Evolutionary conservation across 2,888 invertebrate species (phyloP), one percentile per base, ranked within the genome.

Genomic region (Sphaerophoria taeniata): DNA sequence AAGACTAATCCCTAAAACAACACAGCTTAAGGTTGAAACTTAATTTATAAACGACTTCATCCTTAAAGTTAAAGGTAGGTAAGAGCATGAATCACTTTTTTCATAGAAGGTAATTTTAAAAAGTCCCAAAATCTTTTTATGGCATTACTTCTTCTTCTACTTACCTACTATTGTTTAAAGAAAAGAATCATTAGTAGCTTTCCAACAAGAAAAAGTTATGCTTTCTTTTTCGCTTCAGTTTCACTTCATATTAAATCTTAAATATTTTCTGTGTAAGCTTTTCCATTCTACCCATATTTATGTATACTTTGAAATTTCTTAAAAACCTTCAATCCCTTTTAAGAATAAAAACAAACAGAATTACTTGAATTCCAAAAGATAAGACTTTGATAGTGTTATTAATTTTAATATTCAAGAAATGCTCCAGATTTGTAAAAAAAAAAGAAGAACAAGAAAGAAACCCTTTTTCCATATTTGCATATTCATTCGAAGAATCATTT

Each of bases 401-500:
- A 65, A 65, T 65, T 49, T 65, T 65, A 65, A 65, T 65, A 65
- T 49, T 34, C 49, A 49, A 65, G 6, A 34, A 65, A 49, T 65
- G 49, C 16, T 65, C 65, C 49, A 65, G 65, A 49, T 65, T 65
- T 65, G 65, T 65, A 36, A 49, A 65, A 24, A 24, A 24, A 24
- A 24, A 24, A 24, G 2, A 24, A 24, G 2, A 24, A 24, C 24
- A 65, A 47, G 49, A 16, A 49, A 36, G 49, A 36, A 65, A 47
- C 65, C 65, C 47, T 65, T 65, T 63, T 65, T 34, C 34, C 34
- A 65, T 65, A 65, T 65, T 65, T 65, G 65, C 65, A 65, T 65
- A 65, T 65, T 65, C 65, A 65, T 65, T 36, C 6, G 11, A 5
- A 34, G 65, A 16, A 65, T 24, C 47, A 49, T 65, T 12, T 65